A percentile compares a stretch with the other conserved stretches of the same genome.
phyloP scores from a whole-genome alignment of 2,888 invertebrate species.

The Ichneumoninae sp. region DNA sequence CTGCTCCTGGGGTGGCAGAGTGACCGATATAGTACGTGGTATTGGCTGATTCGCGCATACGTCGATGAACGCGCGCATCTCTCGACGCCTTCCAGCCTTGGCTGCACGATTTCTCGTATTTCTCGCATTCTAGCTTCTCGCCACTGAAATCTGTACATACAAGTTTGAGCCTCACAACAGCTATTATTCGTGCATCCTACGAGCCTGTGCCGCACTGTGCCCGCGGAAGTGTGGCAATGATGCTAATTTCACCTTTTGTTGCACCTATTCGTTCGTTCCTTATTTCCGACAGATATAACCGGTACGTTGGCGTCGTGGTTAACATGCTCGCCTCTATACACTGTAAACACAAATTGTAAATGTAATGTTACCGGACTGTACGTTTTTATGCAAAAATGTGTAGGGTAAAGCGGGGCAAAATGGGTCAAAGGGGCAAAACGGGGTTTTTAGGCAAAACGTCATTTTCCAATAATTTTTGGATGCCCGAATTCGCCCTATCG shows the following conservation, averaged over 20 bases:
- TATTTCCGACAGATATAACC: no score
- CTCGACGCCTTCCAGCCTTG: constrained; percentile 37
- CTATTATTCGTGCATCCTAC: not conserved
- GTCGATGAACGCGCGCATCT: constrained; percentile 67
- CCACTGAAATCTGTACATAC: constrained; percentile 15
- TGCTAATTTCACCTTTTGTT: constrained; percentile 39
- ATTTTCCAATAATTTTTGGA: no score
- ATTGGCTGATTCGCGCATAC: constrained; percentile 61
- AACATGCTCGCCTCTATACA: no score
- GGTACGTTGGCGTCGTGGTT: no score
- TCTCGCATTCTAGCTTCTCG: constrained; percentile 29
- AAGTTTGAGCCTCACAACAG: constrained; percentile 1
- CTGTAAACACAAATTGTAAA: no score
- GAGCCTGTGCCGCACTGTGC: not conserved
- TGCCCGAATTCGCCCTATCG: no score
- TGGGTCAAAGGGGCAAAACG: no score
- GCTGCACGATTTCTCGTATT: constrained; percentile 8
- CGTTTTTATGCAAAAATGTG: no score
- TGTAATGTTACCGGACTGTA: no score
- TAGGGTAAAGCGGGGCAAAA: no score
- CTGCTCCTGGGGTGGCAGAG: constrained; percentile 10
- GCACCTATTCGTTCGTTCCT: constrained; percentile 6
- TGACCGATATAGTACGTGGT: constrained; percentile 34
- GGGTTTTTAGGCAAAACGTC: no score
- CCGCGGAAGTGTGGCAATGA: not conserved